phyloP scores from a whole-genome alignment of 2,113 vertebrate genomes.

The Triplophysa tibetana region DNA sequence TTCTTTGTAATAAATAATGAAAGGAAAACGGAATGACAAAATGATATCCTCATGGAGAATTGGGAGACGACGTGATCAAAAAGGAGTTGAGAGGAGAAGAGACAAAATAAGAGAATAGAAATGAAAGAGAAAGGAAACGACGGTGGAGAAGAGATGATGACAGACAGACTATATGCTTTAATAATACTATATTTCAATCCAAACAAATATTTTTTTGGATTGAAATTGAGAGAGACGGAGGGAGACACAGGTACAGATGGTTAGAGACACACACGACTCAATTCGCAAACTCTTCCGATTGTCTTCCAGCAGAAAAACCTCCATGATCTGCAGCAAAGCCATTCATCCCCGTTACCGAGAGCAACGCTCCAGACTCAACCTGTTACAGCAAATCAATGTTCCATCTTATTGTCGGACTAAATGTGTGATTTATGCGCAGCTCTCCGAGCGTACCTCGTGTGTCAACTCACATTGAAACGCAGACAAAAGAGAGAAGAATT shows the following conservation, averaged over 20 bases:
- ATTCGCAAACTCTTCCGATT: not conserved
- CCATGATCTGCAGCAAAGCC: constrained; percentile 50
- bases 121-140: no score
- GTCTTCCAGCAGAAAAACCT: not conserved
- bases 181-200: no score
- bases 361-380: constrained; percentile 39
- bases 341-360: constrained; percentile 55
- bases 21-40: no score
- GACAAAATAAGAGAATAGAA: no score
- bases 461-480: not conserved
- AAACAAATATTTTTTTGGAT: not conserved
- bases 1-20: no score
- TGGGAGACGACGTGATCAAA: no score
- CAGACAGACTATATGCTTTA: no score
- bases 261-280: not conserved
- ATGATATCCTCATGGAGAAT: no score
- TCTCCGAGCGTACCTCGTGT: constrained; percentile 54
- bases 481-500: constrained; percentile 9
- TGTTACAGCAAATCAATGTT: constrained; percentile 63
- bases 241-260: not conserved
- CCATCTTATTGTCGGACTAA: constrained; percentile 59
- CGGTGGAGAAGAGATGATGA: no score
- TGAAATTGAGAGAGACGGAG: not conserved
- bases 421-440: constrained; percentile 68
- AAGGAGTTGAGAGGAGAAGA: no score